phyloP scores from a whole-genome alignment of 2,113 vertebrate species.

The Tursiops truncatus region DNA sequence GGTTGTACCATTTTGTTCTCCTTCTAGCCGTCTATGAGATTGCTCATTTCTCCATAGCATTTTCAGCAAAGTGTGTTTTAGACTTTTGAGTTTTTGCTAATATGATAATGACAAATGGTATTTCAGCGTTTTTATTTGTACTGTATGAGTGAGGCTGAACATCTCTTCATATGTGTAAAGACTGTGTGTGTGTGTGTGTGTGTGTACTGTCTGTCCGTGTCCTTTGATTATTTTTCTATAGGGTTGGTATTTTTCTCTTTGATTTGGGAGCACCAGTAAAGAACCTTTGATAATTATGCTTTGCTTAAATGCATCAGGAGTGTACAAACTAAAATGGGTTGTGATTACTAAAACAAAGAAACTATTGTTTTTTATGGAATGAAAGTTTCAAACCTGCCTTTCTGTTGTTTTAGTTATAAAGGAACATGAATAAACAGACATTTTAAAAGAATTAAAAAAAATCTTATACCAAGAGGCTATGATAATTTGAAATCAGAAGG shows the following conservation, averaged over 20 bases:
- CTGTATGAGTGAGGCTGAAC: not conserved
- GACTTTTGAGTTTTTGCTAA: not conserved
- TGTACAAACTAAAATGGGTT: not conserved
- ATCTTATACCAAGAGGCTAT: not conserved
- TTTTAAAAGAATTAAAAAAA: not conserved
- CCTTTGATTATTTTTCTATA: not conserved
- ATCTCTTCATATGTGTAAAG: not conserved
- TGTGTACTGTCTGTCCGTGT: not conserved
- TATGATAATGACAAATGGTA: not conserved
- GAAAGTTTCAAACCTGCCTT: slow-evolving; percentile 8
- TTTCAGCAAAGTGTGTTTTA: not conserved
- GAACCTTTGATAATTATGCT: not conserved
- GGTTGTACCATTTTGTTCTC: not conserved
- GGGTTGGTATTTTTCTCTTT: not conserved
- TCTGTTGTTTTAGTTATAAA: slow-evolving; percentile 12
- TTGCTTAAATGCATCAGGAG: not conserved
- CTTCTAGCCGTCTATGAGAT: not conserved
- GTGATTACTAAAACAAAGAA: not conserved
- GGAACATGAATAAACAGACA: not conserved
- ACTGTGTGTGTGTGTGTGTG: not conserved
- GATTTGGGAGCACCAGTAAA: not conserved
- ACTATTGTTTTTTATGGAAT: not conserved
- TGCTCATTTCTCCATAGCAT: not conserved
- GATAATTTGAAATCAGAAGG: not conserved
- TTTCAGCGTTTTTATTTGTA: not conserved